Evolutionary conservation across 2,888 invertebrate species (phyloP).

Genomic region (Coleophora deauratella): DNA sequence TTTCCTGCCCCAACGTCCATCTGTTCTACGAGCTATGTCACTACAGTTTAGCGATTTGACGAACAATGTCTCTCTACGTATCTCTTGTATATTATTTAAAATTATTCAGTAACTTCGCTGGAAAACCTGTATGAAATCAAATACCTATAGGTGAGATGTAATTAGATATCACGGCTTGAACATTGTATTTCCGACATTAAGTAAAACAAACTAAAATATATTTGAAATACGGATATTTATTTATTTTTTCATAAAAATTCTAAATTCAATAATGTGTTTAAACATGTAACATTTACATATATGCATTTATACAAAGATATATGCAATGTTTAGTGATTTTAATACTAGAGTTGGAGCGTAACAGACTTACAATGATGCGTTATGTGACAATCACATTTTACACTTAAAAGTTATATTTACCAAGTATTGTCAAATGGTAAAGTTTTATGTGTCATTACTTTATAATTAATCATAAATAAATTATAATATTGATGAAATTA

Average conservation of each 20-base stretch:
- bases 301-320: constrained; percentile 75
- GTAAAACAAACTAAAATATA: constrained; percentile 56
- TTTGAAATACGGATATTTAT: constrained; percentile 76
- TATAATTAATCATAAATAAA: constrained; percentile 14
- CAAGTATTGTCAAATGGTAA: constrained; percentile 73
- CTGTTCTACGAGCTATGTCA: too few relatives aligned
- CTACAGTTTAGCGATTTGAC: too few relatives aligned
- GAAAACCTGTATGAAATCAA: too few relatives aligned
- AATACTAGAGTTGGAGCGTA: constrained; percentile 71
- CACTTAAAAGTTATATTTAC: constrained; percentile 69
- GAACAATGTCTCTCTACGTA: too few relatives aligned
- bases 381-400: constrained; percentile 59
- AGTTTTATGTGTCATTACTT: constrained; percentile 44
- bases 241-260: constrained; percentile 76
- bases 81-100: too few relatives aligned
- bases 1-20: too few relatives aligned
- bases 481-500: constrained; percentile 40
- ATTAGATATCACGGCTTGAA: too few relatives aligned
- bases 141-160: too few relatives aligned
- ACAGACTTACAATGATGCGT: constrained; percentile 53
- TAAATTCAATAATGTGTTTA: constrained; percentile 75
- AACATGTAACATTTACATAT: constrained; percentile 75
- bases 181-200: constrained; percentile 4
- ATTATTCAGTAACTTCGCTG: too few relatives aligned
- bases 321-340: constrained; percentile 71